Conservation (phyloP, 2,797 vertebrate genomes). For the Centropyge bicolor region DNA sequence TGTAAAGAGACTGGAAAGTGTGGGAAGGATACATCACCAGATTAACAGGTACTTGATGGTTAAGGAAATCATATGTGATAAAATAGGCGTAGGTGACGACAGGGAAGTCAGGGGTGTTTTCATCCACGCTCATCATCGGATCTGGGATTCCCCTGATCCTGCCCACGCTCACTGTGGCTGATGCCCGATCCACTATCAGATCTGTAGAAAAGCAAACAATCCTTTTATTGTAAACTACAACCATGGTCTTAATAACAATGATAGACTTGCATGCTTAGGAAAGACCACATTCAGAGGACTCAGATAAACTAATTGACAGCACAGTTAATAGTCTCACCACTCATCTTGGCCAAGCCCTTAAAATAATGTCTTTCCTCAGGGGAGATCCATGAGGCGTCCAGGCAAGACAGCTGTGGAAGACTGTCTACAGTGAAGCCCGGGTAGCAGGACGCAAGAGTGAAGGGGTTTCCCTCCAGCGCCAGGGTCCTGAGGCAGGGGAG, state of each 20-base stretch:
- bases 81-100: constrained; percentile 83
- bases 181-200: constrained; percentile 62
- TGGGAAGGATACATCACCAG: constrained; percentile 37
- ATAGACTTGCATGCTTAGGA: background rate
- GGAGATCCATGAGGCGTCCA: constrained; percentile 84
- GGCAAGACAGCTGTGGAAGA: constrained; percentile 81
- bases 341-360: constrained; percentile 75
- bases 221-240: background rate
- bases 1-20: background rate
- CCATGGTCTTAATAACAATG: background rate
- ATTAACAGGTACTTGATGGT: constrained; percentile 24
- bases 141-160: constrained; percentile 84
- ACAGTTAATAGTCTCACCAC: constrained; percentile 79
- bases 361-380: constrained; percentile 82
- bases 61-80: constrained; percentile 86
- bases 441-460: constrained; percentile 86
- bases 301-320: background rate
- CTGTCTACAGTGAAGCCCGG: constrained; percentile 88
- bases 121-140: constrained; percentile 53
- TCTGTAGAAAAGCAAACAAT: constrained; percentile 70
- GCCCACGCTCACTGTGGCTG: constrained; percentile 83
- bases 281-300: background rate
- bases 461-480: constrained; percentile 89
- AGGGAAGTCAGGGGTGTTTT: constrained; percentile 70
- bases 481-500: constrained; percentile 84